phyloP scores from a whole-genome alignment of 2,113 vertebrate species.

The Lichenostomus cassidix region DNA sequence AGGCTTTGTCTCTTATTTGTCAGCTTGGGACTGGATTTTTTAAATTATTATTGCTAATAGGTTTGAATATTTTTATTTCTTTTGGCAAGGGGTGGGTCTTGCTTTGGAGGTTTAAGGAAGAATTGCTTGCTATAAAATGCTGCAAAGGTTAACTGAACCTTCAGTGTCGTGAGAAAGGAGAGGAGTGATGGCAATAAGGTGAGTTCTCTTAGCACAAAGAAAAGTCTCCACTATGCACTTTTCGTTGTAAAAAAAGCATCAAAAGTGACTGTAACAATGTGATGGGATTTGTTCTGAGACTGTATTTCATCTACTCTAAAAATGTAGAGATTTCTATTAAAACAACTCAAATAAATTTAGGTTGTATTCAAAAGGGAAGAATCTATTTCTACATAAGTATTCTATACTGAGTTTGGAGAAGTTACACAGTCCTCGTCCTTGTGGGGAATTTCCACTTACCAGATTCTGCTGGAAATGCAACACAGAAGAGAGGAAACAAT shows the following conservation, averaged over 20 bases:
- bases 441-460: background rate
- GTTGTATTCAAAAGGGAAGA: background rate
- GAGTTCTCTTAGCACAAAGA: background rate
- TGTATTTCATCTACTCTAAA: background rate
- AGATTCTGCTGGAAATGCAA: background rate
- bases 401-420: background rate
- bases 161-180: background rate
- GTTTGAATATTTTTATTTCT: background rate
- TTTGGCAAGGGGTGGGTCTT: accelerated
- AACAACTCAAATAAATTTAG: background rate
- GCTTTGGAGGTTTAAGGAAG: background rate
- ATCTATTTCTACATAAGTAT: background rate
- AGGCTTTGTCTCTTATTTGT: conserved; percentile 16
- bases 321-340: background rate
- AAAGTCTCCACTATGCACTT: background rate
- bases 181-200: background rate
- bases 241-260: background rate
- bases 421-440: background rate
- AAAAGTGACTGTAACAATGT: background rate
- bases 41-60: background rate
- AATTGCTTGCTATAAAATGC: background rate
- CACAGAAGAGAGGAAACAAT: background rate
- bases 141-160: background rate
- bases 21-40: background rate
- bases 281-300: background rate